Evolutionary conservation across 2,797 vertebrate genomes (phyloP).

Genomic region (Chaunax sp.): DNA sequence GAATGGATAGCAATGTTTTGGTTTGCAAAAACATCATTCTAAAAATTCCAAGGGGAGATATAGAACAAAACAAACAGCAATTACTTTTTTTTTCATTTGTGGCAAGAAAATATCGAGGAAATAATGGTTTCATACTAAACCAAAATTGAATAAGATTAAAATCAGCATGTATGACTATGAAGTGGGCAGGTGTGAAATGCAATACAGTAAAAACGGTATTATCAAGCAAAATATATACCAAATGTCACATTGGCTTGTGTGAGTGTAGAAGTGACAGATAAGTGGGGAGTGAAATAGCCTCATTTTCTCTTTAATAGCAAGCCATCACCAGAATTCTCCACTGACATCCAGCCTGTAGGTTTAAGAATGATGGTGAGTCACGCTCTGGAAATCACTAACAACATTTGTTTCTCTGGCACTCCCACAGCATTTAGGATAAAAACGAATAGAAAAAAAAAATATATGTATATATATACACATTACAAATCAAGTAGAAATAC

Average conservation of each 20-base stretch:
- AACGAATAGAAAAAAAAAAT: conserved; percentile 15
- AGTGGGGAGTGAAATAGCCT: conserved; percentile 25
- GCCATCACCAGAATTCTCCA: conserved; percentile 16
- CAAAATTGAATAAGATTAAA: conserved; percentile 10
- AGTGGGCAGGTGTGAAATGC: background rate
- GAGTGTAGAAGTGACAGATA: conserved; percentile 31
- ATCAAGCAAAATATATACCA: conserved; percentile 1
- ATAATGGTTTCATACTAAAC: conserved; percentile 4
- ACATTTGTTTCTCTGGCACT: conserved; percentile 10
- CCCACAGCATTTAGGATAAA: conserved; percentile 11
- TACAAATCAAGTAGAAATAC: too few relatives aligned
- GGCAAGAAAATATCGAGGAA: background rate
- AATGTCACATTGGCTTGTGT: background rate
- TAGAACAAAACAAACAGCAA: background rate
- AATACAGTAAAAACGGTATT: background rate
- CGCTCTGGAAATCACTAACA: too few relatives aligned
- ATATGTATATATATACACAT: too few relatives aligned
- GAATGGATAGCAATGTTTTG: background rate
- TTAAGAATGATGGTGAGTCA: conserved; percentile 22
- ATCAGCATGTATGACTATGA: conserved; percentile 2
- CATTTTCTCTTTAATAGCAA: conserved; percentile 23
- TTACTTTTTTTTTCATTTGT: too few relatives aligned
- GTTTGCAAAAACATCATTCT: background rate
- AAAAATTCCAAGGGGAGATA: background rate
- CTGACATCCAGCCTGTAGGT: conserved; percentile 25